Conservation (phyloP, 2,888 invertebrate species). For the Incurvaria masculella region DNA sequence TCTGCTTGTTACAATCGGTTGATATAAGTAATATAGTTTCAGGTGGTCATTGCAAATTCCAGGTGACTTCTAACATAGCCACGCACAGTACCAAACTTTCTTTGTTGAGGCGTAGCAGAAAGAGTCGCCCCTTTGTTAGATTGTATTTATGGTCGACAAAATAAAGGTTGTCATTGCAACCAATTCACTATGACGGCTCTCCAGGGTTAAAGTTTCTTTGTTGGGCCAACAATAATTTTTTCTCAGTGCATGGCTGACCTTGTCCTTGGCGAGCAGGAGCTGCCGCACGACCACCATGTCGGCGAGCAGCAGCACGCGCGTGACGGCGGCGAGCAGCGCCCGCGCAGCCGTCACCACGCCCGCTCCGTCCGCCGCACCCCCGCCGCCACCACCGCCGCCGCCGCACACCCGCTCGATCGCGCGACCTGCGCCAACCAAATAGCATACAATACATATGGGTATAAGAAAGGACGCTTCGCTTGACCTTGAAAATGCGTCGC, state of each 20-base stretch:
- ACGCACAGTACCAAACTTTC: constrained; percentile 4
- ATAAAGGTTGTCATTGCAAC: too few species aligned
- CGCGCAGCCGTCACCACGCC: constrained; percentile 90
- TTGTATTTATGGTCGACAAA: too few species aligned
- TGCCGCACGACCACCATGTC: constrained; percentile 98
- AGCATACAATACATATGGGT: neutral
- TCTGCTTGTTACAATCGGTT: too few species aligned
- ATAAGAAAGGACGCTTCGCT: too few species aligned
- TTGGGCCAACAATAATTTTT: too few species aligned
- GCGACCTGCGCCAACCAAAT: constrained; percentile 59
- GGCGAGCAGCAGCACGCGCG: constrained; percentile 90
- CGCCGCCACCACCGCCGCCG: constrained; percentile 57
- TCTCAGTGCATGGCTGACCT: constrained; percentile 59
- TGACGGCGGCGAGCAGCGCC: constrained; percentile 91
- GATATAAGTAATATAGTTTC: too few species aligned
- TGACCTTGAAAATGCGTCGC: too few species aligned
- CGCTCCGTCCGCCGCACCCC: constrained; percentile 61
- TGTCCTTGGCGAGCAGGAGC: constrained; percentile 91
- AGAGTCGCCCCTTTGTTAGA: constrained; percentile 6
- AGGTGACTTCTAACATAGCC: too few species aligned
- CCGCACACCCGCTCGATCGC: constrained; percentile 92
- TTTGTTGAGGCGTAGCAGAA: constrained; percentile 3
- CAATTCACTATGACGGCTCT: too few species aligned
- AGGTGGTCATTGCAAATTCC: too few species aligned
- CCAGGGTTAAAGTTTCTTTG: too few species aligned